Evolutionary conservation across 2,888 invertebrate species (phyloP).

Genomic region (Drosophila emarginata): DNA sequence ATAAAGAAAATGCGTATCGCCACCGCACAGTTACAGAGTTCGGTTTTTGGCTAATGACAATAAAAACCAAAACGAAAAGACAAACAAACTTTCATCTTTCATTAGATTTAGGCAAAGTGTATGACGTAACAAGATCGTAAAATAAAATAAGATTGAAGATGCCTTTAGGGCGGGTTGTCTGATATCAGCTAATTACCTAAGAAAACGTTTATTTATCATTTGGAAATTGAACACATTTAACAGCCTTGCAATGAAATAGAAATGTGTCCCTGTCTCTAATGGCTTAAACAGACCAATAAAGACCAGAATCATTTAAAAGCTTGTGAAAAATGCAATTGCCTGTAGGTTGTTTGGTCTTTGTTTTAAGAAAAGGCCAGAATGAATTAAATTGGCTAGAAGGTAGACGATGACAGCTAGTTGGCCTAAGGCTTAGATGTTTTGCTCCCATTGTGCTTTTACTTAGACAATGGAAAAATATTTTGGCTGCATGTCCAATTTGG

Average conservation of each 20-base stretch:
- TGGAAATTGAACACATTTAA: too few species aligned
- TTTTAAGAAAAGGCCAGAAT: neutral
- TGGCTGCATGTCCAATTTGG: constrained; percentile 8
- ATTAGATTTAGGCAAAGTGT: constrained; percentile 1
- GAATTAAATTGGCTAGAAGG: constrained; percentile 1
- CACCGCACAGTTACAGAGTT: constrained; percentile 24
- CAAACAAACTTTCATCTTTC: constrained; percentile 4
- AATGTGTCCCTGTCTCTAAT: neutral
- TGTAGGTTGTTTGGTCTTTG: neutral
- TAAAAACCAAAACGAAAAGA: constrained; percentile 13
- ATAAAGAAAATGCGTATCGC: constrained; percentile 6
- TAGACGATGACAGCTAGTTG: neutral
- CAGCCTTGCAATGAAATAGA: neutral
- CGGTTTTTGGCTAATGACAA: constrained; percentile 27
- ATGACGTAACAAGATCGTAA: constrained; percentile 1
- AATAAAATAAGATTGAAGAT: neutral
- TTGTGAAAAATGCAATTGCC: constrained; percentile 1
- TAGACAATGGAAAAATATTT: constrained; percentile 6
- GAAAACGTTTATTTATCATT: too few species aligned
- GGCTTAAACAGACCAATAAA: neutral
- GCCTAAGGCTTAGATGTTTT: neutral
- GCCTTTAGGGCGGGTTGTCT: neutral
- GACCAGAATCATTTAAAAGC: neutral
- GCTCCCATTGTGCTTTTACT: neutral
- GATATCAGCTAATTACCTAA: neutral